Evolutionary conservation across 2,797 vertebrate genomes (phyloP).

Genomic region (Champsocephalus esox): DNA sequence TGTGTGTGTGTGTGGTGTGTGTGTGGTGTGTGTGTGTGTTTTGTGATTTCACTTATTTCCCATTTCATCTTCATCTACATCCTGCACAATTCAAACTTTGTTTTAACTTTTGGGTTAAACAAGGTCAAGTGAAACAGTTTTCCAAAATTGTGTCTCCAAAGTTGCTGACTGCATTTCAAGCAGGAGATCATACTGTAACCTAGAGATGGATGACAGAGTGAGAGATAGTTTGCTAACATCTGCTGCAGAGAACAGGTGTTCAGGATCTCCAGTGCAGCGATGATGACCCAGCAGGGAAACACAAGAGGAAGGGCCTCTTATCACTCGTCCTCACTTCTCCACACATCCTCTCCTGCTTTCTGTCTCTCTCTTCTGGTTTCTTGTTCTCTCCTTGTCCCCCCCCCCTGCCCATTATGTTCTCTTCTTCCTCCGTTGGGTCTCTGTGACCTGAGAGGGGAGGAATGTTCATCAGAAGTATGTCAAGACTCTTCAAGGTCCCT

Average conservation of each 20-base stretch:
- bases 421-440: conserved; percentile 54
- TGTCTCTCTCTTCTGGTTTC: conserved; percentile 5
- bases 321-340: conserved; percentile 15
- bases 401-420: conserved; percentile 27
- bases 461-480: conserved; percentile 65
- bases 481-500: conserved; percentile 62
- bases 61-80: conserved; percentile 10
- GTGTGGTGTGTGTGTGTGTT: background rate
- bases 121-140: conserved; percentile 6
- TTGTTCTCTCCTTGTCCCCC: conserved; percentile 31
- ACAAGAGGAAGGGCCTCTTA: conserved; percentile 15
- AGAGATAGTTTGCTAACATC: conserved; percentile 54
- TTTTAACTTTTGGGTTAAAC: background rate
- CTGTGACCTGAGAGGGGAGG: conserved; percentile 66
- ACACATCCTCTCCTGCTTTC: conserved; percentile 11
- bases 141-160: conserved; percentile 1
- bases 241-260: conserved; percentile 78
- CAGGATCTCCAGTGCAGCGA: conserved; percentile 49
- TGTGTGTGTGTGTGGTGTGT: background rate
- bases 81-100: background rate
- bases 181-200: conserved; percentile 8
- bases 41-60: background rate
- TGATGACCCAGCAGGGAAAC: conserved; percentile 54
- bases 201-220: conserved; percentile 21
- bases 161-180: conserved; percentile 3